Percentiles rank a stretch among this genome's conserved stretches.
These are phyloP conservation scores for Mustelus asterias DNA, from an alignment of 2,113 vertebrate genomes.

Conservation along the genomic window DNA sequence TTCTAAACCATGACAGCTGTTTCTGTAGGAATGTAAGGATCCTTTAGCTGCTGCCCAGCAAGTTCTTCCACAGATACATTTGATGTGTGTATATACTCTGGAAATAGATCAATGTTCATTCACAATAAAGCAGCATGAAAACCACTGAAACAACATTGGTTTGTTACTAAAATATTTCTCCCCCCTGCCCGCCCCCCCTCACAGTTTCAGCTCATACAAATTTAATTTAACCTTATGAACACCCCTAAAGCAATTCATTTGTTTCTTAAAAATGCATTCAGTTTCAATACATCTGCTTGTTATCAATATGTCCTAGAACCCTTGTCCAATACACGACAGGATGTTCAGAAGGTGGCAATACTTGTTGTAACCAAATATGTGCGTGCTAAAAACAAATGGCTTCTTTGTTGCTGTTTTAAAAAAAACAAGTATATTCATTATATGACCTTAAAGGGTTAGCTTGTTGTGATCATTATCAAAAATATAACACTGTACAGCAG, in stretches of 20 bases:
- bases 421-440: neutral
- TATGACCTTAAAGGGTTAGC: constrained; percentile 2
- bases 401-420: neutral
- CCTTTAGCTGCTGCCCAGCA: neutral
- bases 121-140: neutral
- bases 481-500: constrained; percentile 27
- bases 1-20: constrained; percentile 32
- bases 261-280: neutral
- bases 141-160: neutral
- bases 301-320: neutral
- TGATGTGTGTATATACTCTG: neutral
- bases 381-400: neutral
- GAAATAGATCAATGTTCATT: neutral
- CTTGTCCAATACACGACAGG: no score
- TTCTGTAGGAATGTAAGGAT: constrained; percentile 2
- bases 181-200: no score
- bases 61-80: neutral
- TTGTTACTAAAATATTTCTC: neutral
- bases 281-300: neutral
- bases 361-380: neutral
- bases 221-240: neutral
- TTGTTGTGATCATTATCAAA: neutral
- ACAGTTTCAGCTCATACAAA: neutral
- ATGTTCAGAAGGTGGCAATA: neutral
- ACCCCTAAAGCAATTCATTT: neutral